Conservation (phyloP, 2,888 invertebrate genomes). For the Tineola bisselliella region DNA sequence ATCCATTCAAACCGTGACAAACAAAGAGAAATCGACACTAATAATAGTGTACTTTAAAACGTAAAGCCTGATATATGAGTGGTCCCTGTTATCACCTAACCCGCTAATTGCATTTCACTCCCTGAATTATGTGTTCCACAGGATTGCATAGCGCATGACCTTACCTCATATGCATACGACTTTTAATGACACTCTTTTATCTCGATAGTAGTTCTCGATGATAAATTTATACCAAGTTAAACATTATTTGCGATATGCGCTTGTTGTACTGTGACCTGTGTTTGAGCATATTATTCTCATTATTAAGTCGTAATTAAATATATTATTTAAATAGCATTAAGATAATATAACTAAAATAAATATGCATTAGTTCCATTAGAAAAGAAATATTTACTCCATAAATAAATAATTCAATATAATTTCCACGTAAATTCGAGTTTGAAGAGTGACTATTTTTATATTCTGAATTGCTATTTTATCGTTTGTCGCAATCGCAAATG, state of each 20-base stretch:
- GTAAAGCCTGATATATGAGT: conserved; percentile 23
- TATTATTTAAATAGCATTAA: no score
- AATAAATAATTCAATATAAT: no score
- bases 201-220: background rate
- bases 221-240: no score
- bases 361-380: no score
- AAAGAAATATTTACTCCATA: no score
- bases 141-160: conserved; percentile 13
- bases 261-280: no score
- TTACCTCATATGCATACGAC: conserved; percentile 11
- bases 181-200: background rate
- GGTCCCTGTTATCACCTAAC: conserved; percentile 44
- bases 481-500: conserved; percentile 29
- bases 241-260: no score
- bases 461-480: conserved; percentile 51
- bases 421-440: conserved; percentile 11
- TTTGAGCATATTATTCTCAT: no score
- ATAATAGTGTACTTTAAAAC: conserved; percentile 24
- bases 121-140: conserved; percentile 38
- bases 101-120: conserved; percentile 51
- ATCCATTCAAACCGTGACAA: no score
- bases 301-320: no score
- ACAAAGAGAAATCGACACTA: background rate
- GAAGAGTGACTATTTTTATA: conserved; percentile 24
- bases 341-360: no score